Evolutionary conservation across 2,113 vertebrate genomes (phyloP), one percentile per base, ranked within the genome.

Genomic region (Rhinoptilus africanus): DNA sequence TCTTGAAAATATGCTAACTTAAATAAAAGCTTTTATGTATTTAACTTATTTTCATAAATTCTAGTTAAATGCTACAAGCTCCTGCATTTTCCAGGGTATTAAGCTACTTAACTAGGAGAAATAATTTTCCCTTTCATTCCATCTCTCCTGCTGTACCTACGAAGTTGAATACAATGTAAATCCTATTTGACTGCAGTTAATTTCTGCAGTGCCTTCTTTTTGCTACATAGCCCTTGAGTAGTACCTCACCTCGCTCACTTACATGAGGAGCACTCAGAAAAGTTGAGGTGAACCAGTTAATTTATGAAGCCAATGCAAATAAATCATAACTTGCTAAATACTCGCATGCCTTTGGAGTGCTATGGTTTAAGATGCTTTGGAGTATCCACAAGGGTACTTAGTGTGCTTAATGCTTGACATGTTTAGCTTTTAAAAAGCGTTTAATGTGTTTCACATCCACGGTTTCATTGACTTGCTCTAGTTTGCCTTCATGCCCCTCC

Each of bases 391-490:
- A 9, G 39, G 66, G 89, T 95, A 89, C 77, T 79, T 71, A 47
- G 54, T 66, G 60, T 48, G 50, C 87, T 80, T 93, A 71, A 80
- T 80, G 73, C 68, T 93, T 69, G 76, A 89, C 41, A 53, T 48
- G 56, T 93, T 95, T 66, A 85, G 77, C 71, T 93, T 79, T 89
- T 85, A 0, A 57, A 92, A 75, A 85, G 62, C 50, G 45, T 93
- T 96, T 85, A 93, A 89, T 89, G 53, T 94, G 84, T 93, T 97
- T 94, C 84, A 85, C 73, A 43, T 84, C 89, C 91, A 56, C 4
- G 3, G 21, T 59, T 93, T 54, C 2, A 1, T 60, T 84, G 73
- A 54, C 74, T 80, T 66, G 62, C 66, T 95, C 56, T 84, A 43
- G 64, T 93, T 91, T 91, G 83, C 83, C 50, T 91, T 73, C 63